These are phyloP conservation scores for Bombyx mori DNA, from an alignment of 1,140 invertebrate species.

Conservation along the genomic window DNA sequence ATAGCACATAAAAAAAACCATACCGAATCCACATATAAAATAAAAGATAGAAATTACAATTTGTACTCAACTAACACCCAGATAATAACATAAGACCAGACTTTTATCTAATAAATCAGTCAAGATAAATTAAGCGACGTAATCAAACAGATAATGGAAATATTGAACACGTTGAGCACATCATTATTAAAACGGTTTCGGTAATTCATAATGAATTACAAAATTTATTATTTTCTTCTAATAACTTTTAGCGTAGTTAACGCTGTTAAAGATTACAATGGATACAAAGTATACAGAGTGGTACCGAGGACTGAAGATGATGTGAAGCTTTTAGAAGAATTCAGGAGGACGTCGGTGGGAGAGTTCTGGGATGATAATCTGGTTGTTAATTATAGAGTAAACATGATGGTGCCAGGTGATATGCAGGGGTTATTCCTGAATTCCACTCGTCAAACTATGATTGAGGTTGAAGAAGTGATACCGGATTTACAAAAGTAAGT, in stretches of 20 bases:
- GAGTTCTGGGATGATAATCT: conserved; percentile 52
- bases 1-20: no score
- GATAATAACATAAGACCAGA: no score
- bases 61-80: no score
- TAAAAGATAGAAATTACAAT: no score
- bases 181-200: no score
- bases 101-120: no score
- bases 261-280: conserved; percentile 45
- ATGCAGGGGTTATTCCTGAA: conserved; percentile 25
- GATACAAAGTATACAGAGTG: conserved; percentile 69
- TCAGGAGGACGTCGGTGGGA: conserved; percentile 26
- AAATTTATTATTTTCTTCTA: conserved; percentile 6
- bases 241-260: conserved; percentile 9
- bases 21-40: no score
- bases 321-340: conserved; percentile 23
- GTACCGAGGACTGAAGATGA: conserved; percentile 46
- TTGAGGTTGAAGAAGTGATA: conserved; percentile 29
- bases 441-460: conserved; percentile 9
- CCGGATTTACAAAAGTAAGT: conserved; percentile 43
- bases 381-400: conserved; percentile 25
- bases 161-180: no score
- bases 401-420: conserved; percentile 36
- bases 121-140: no score
- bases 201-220: background rate
- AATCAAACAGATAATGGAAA: no score